Base-by-base conservation (phyloP, 35 echinoderm and acorn worm genomes). In the Strongylocentrotus purpuratus region DNA sequence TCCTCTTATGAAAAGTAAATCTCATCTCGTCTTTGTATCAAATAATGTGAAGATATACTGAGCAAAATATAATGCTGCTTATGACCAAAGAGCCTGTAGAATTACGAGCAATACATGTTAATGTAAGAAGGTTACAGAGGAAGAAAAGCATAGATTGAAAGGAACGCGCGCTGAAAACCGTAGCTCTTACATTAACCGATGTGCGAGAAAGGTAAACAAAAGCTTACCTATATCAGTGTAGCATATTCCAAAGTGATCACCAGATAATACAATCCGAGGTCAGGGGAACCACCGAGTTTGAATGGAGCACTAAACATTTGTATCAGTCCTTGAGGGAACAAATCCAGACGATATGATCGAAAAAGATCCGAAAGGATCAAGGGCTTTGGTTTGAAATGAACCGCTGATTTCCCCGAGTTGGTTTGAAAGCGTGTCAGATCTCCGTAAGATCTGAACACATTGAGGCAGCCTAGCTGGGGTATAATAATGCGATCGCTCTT, bases 401-500 rank as follows among this genome's bases (percentile, higher is more conserved):
- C 65, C 65, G 20, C 65, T 78, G 65, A 78, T n/a, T 78, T 78
- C 22, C 2, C 25, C 65, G 65, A n/a, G 65, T n/a, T 78, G 28
- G 20, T 22, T 28, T 28, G 7, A n/a, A n/a, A 78, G 65, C 65
- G 65, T 78, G 28, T 78, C 6, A 22, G 65, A 78, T 78, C 65
- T 28, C 4, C 20, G 65, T 78, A 5, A 78, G 65, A 78, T 78
- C 22, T 78, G 65, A 78, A 78, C 18, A 78, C 65, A 78, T 78
- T n/a, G 65, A n/a, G 25, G 4, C 65, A 78, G 20, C 65, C 65
- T 78, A 78, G 65, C 65, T 78, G 65, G 28, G 65, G 65, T 78
- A 78, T 78, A 78, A 78, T 78, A 78, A 78, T 78, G 65, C 65
- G 65, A 78, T 78, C 65, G 65, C 65, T 78, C 65, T 78, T 28